phyloP scores from a whole-genome alignment of 2,797 vertebrate species.

The Acomys russatus region DNA sequence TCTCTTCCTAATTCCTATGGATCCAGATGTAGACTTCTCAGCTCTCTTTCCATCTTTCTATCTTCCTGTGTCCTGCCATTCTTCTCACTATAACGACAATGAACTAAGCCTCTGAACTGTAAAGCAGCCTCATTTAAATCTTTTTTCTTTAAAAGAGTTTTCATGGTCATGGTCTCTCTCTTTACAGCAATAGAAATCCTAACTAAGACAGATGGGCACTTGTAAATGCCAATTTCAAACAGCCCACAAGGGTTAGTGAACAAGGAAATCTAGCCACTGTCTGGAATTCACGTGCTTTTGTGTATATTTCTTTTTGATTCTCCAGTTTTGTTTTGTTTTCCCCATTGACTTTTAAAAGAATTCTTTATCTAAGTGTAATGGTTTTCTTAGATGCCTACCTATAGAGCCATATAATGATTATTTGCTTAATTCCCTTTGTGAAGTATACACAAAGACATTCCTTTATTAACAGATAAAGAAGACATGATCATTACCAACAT shows the following conservation, averaged over 20 bases:
- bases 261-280: neutral
- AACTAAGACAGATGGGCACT: neutral
- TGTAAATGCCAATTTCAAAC: neutral
- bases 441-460: neutral
- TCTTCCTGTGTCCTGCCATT: neutral
- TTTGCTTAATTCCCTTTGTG: slow-evolving; percentile 15
- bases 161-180: neutral
- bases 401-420: neutral
- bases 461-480: neutral
- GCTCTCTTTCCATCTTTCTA: neutral
- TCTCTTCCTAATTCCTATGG: neutral
- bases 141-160: neutral
- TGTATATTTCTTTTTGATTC: neutral
- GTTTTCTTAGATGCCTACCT: neutral
- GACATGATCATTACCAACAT: slow-evolving; percentile 18
- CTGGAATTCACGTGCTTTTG: neutral
- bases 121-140: neutral
- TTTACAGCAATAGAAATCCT: neutral
- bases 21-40: neutral
- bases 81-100: neutral
- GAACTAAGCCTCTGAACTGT: neutral
- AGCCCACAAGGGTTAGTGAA: neutral
- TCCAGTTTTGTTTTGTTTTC: neutral
- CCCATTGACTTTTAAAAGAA: neutral
- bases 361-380: neutral